phyloP scores from a whole-genome alignment of 2,888 invertebrate species.

The Trachelus troglodyta region DNA sequence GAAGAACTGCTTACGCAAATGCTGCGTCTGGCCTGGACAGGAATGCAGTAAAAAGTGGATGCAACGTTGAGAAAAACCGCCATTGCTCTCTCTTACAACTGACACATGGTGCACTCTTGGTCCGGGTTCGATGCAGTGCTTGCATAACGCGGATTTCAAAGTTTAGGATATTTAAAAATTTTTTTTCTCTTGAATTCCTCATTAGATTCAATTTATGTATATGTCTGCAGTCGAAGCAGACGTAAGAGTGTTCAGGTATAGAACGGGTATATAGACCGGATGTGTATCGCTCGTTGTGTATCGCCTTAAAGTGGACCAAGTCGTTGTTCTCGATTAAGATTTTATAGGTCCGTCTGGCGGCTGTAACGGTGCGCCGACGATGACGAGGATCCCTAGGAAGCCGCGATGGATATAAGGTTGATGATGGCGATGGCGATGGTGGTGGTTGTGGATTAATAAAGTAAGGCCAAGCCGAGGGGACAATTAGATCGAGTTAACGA shows the following conservation, averaged over 20 bases:
- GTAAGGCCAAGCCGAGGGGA: constrained; percentile 57
- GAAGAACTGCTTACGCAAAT: constrained; percentile 58
- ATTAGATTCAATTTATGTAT: constrained; percentile 10
- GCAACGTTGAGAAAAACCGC: constrained; percentile 45
- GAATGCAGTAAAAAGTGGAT: constrained; percentile 57
- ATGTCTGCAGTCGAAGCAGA: background rate
- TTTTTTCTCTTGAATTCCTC: constrained; percentile 27
- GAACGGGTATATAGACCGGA: background rate
- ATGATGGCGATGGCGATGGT: constrained; percentile 36
- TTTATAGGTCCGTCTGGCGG: constrained; percentile 4
- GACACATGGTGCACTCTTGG: constrained; percentile 44
- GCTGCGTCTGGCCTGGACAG: constrained; percentile 44
- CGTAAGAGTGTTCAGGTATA: background rate
- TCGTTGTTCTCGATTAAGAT: constrained; percentile 3
- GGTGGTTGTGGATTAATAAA: constrained; percentile 58
- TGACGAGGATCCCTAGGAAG: constrained; percentile 1
- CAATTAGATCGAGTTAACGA: constrained; percentile 67
- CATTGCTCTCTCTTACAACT: constrained; percentile 37
- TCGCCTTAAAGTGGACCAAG: background rate
- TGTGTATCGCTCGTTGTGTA: background rate
- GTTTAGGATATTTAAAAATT: constrained; percentile 18
- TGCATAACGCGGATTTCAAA: constrained; percentile 23
- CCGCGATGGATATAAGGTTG: background rate
- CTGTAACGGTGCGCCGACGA: background rate
- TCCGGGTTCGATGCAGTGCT: constrained; percentile 27